Base-by-base conservation (phyloP, 23 tunicate species). In the Diplosoma virens region DNA sequence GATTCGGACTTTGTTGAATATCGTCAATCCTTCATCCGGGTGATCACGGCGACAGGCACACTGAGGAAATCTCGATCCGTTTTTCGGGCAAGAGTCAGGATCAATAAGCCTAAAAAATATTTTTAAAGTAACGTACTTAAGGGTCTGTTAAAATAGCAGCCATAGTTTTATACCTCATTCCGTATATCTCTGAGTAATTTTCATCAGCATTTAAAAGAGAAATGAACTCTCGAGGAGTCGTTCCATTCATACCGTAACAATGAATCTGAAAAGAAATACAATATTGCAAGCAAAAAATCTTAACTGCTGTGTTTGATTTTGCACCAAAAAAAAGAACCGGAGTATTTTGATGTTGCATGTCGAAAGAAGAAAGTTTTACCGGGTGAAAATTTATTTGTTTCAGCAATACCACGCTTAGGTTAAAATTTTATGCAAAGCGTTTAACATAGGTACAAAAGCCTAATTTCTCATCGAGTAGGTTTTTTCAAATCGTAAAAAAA, bases 181-280 rank as follows among this genome's bases (percentile, higher is more conserved):
- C 81, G 63, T 75, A 92, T 23, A 85, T 81, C 46, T 92, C 92
- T 0, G 97, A 92, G 69, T 33, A 92, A 64, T 92, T 92, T 81
- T 92, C 97, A 2, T 70, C 65, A n/a, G 23, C 75, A 18, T 79
- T 83, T 22, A 72, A 37, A 16, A 92, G 66, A 17, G 87, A 85
- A 22, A 92, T 34, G 67, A 65, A 92, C 55, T 92, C 97, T 30
- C 36, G 21, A 11, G 97, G 97, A 36, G 34, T 47, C 29, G 61
- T 25, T 23, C 87, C 85, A 26, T 45, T 32, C 97, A 92, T 92
- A 2, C 76, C 84, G 24, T 70, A 60, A 78, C 97, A 92, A 77
- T 92, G 85, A 34, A 92, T 84, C 97, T 92, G 54, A 56, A 73
- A 76, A 20, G n/a, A n/a, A n/a, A n/a, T n/a, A n/a, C n/a, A n/a